These are phyloP conservation scores for Augiades crinisus DNA, from an alignment of 2,888 invertebrate species.

Conservation along the genomic window DNA sequence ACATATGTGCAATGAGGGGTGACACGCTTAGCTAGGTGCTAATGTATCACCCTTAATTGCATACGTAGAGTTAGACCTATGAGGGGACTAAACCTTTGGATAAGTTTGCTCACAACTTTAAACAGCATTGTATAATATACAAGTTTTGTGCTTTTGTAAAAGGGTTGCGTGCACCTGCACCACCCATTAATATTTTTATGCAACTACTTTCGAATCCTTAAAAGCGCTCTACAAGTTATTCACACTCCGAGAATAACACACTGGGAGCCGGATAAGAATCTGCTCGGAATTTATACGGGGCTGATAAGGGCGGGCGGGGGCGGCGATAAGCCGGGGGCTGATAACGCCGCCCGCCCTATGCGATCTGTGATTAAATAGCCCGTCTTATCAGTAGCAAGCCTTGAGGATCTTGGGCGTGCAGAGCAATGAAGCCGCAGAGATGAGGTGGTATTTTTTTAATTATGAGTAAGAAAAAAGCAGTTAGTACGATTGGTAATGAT, in stretches of 20 bases:
- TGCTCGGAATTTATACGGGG: slow-evolving; percentile 55
- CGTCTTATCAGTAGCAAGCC: slow-evolving; percentile 57
- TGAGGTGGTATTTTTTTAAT: not conserved
- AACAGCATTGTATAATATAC: no score
- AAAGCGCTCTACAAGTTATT: slow-evolving; percentile 4
- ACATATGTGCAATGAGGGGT: no score
- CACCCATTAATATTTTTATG: no score
- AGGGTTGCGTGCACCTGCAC: no score
- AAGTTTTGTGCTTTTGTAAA: no score
- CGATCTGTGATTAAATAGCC: slow-evolving; percentile 75
- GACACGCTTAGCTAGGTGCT: no score
- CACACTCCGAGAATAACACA: slow-evolving; percentile 33
- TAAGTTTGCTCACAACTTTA: no score
- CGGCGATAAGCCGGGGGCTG: slow-evolving; percentile 62
- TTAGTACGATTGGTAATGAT: no score
- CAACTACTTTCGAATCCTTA: not conserved
- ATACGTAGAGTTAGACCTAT: no score
- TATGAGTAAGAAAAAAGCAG: not conserved
- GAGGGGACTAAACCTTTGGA: no score
- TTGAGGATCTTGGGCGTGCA: slow-evolving; percentile 52
- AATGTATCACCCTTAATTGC: no score
- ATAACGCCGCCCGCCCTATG: slow-evolving; percentile 69
- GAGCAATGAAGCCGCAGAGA: slow-evolving; percentile 42
- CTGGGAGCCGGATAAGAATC: slow-evolving; percentile 44
- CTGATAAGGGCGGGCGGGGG: slow-evolving; percentile 42